Percentiles rank a stretch among this genome's conserved stretches.
Evolutionary conservation across 2,888 invertebrate genomes (phyloP).

Genomic region (Vanessa cardui): DNA sequence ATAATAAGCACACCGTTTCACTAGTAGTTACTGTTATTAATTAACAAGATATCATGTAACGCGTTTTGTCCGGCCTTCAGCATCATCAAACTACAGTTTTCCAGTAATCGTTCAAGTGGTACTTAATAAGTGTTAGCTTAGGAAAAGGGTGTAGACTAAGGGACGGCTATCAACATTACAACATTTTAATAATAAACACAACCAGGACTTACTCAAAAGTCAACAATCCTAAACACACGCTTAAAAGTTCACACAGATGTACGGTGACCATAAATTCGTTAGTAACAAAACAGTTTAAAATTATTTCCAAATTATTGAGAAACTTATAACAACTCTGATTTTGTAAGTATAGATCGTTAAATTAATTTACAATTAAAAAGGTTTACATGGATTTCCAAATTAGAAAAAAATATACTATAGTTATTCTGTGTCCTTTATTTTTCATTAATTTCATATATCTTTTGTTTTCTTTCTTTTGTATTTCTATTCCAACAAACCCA

Average conservation of each 20-base stretch:
- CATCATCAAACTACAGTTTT: background rate
- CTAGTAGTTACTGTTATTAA: background rate
- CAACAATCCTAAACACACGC: constrained; percentile 34
- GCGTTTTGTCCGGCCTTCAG: background rate
- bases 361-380: no score
- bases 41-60: background rate
- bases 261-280: constrained; percentile 2
- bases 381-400: no score
- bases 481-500: no score
- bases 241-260: constrained; percentile 23
- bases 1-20: no score
- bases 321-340: no score
- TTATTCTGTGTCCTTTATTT: no score
- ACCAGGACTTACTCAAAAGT: constrained; percentile 27
- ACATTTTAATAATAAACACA: constrained; percentile 32
- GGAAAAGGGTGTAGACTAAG: constrained; percentile 12
- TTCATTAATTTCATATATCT: no score
- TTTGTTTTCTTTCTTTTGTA: no score
- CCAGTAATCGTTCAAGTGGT: background rate
- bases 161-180: constrained; percentile 20
- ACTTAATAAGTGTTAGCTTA: constrained; percentile 11
- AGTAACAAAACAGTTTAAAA: background rate
- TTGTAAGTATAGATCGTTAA: no score
- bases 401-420: no score
- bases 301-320: no score